phyloP scores from a whole-genome alignment of 30 jellyfish, hydroid and myxozoan genomes.

The Catostylus mosaicus region DNA sequence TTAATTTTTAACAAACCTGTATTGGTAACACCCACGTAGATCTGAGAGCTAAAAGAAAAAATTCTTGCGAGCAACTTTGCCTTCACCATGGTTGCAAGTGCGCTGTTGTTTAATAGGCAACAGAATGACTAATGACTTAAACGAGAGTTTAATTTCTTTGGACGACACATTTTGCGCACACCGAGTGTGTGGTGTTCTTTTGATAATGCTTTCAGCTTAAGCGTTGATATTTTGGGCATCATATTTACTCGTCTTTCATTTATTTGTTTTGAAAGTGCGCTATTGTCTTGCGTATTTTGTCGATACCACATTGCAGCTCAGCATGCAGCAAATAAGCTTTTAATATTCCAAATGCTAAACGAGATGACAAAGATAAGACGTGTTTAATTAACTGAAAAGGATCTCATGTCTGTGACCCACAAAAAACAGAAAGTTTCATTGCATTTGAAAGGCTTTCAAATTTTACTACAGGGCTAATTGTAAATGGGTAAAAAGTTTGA shows the following conservation, averaged over 20 bases:
- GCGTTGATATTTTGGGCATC: neutral
- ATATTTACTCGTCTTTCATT: neutral
- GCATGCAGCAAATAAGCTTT: neutral
- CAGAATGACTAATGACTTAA: neutral
- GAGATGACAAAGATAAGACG: too few species aligned
- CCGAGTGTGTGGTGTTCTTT: neutral
- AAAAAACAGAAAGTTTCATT: too few species aligned
- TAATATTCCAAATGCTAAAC: neutral
- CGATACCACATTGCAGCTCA: neutral
- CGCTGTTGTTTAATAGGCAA: neutral
- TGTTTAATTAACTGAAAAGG: too few species aligned
- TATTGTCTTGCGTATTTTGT: too few species aligned
- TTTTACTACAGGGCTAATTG: too few species aligned
- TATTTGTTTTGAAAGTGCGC: neutral
- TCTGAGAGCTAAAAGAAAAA: neutral
- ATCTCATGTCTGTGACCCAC: too few species aligned
- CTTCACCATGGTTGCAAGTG: slow-evolving; percentile 64
- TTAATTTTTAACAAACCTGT: neutral
- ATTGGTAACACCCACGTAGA: neutral
- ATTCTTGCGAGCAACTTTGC: slow-evolving; percentile 54
- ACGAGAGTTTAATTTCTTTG: neutral
- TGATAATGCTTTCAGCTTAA: neutral
- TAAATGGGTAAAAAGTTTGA: too few species aligned
- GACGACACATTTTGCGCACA: neutral
- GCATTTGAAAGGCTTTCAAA: too few species aligned